Evolutionary conservation across 2,888 invertebrate genomes (phyloP).

Genomic region (Cephus spinipes): DNA sequence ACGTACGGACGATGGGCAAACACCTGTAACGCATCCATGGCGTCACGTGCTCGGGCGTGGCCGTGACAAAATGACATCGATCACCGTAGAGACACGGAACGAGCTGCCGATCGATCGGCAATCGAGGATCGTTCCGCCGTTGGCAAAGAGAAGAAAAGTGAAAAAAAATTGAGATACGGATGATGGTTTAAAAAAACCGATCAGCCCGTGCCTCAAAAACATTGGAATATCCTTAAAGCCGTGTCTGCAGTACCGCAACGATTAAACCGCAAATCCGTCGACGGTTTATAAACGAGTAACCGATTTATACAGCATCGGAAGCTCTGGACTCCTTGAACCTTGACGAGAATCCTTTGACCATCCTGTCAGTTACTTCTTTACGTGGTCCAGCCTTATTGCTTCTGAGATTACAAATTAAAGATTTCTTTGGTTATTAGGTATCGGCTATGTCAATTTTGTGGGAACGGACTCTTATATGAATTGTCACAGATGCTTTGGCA

Average conservation of each 20-base stretch:
- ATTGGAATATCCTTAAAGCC: slow-evolving; percentile 37
- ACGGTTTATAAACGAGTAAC: slow-evolving; percentile 13
- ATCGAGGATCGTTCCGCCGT: slow-evolving; percentile 7
- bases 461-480: neutral
- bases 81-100: neutral
- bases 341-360: neutral
- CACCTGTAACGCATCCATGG: slow-evolving; percentile 52
- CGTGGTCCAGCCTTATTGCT: neutral
- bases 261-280: slow-evolving; percentile 48
- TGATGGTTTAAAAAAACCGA: slow-evolving; percentile 40
- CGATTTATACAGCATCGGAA: neutral
- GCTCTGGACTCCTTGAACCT: neutral
- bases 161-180: neutral
- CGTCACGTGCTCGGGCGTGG: slow-evolving; percentile 61
- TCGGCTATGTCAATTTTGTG: neutral
- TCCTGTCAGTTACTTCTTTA: neutral
- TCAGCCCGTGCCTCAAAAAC: slow-evolving; percentile 56
- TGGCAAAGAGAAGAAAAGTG: slow-evolving; percentile 44
- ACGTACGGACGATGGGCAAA: slow-evolving; percentile 38
- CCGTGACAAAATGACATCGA: slow-evolving; percentile 52
- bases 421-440: neutral
- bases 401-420: neutral
- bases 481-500: neutral
- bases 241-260: slow-evolving; percentile 26
- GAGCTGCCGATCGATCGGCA: slow-evolving; percentile 32